Conservation (phyloP, 2,113 vertebrate genomes). For the Calyptommatus sinebrachiatus region DNA sequence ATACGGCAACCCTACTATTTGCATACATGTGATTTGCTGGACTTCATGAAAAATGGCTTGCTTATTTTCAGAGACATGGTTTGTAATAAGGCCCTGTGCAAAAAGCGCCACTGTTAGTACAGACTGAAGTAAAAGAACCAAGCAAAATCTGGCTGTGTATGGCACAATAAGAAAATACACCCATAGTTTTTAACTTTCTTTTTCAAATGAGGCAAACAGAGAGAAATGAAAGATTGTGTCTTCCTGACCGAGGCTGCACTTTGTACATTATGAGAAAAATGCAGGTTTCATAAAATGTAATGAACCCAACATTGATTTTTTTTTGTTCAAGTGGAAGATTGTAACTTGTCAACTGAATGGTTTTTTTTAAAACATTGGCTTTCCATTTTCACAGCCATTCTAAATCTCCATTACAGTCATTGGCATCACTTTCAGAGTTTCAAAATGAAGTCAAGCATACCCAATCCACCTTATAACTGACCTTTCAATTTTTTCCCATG, state of each 20-base stretch:
- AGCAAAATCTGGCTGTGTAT: background rate
- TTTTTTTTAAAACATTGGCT: constrained; percentile 24
- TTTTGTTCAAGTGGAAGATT: constrained; percentile 40
- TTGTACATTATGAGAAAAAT: constrained; percentile 36
- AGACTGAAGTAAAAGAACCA: background rate
- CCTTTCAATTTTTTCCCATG: constrained; percentile 35
- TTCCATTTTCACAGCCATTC: constrained; percentile 46
- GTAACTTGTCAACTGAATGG: constrained; percentile 29
- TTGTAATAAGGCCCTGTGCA: background rate
- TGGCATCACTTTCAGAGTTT: constrained; percentile 30
- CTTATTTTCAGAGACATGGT: background rate
- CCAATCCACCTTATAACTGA: constrained; percentile 37
- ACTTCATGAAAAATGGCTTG: too few relatives aligned
- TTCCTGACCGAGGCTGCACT: constrained; percentile 4
- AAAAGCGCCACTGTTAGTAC: background rate
- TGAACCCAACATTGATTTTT: constrained; percentile 34
- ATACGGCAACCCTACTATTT: too few relatives aligned
- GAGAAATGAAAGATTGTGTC: constrained; percentile 17
- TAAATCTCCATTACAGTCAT: constrained; percentile 45
- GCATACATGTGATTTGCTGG: too few relatives aligned
- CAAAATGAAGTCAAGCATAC: constrained; percentile 38
- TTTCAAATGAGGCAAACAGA: constrained; percentile 10
- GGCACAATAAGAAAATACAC: constrained; percentile 3
- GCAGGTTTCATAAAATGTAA: constrained; percentile 53
- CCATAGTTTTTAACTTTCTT: background rate